A percentile compares a stretch with the other conserved stretches of the same genome.
Evolutionary conservation across 2,113 vertebrate species (phyloP).

Genomic region (Tympanuchus pallidicinctus): DNA sequence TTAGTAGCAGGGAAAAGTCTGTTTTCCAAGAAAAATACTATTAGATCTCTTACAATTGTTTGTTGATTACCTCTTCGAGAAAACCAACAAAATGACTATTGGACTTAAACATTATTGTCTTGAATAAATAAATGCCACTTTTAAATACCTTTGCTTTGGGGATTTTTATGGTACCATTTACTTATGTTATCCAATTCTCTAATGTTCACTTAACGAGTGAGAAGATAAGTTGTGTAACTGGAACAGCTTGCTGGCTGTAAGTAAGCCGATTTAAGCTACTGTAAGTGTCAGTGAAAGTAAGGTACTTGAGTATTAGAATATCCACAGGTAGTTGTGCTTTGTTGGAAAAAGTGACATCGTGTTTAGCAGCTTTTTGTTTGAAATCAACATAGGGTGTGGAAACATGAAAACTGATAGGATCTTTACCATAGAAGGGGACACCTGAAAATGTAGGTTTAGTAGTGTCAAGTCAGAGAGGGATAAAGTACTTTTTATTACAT

Average conservation of each 20-base stretch:
- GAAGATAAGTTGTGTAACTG: constrained; percentile 38
- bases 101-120: constrained; percentile 28
- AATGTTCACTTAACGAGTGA: constrained; percentile 28
- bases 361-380: not conserved
- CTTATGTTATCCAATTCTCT: constrained; percentile 50
- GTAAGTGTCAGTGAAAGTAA: not conserved
- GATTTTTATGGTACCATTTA: constrained; percentile 56
- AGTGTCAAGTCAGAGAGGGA: not conserved
- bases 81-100: constrained; percentile 32
- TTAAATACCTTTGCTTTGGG: constrained; percentile 46
- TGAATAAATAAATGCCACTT: constrained; percentile 48
- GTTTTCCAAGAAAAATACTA: constrained; percentile 6
- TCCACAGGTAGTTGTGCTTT: not conserved
- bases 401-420: not conserved
- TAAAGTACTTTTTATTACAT: not conserved
- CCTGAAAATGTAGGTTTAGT: not conserved
- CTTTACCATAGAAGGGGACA: not conserved
- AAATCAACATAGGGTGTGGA: not conserved
- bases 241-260: constrained; percentile 32
- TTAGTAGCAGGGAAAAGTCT: not conserved
- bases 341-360: not conserved
- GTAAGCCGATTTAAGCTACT: constrained; percentile 20
- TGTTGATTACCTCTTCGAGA: constrained; percentile 5
- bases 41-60: not conserved
- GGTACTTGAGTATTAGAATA: not conserved